Base-by-base conservation (phyloP, 2,888 invertebrate genomes). In the Ametastegia equiseti region DNA sequence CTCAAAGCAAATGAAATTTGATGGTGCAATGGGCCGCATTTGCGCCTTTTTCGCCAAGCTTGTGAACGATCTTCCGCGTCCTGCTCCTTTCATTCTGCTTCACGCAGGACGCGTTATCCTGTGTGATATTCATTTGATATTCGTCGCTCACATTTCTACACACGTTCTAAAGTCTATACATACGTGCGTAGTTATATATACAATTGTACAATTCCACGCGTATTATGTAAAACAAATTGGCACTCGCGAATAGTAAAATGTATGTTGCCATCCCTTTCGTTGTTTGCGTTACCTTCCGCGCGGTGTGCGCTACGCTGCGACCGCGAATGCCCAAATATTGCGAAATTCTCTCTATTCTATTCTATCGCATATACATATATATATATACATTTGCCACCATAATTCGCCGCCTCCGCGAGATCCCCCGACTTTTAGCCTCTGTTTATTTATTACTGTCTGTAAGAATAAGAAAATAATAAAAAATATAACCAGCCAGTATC, bases 191-290 rank as follows among this genome's bases (percentile, higher is more conserved):
- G n/a, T n/a, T n/a, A n/a, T n/a, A n/a, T n/a, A n/a, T n/a, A n/a
- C n/a, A n/a, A n/a, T n/a, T n/a, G 30, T 47, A 78, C 45, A 78
- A 78, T 39, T 78, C 36, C 15, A 23, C 78, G 50, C 36, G 33
- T 54, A 63, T 78, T 78, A 78, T 78, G 78, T 63, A 60, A 78
- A 78, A 78, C 78, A 60, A 78, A 78, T 78, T 78, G 78, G 27
- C 45, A 57, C 78, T 33, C 27, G 23, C 54, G 54, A 19, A 54
- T 54, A 11, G 54, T 23, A 23, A 54, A 23, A 54, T 23, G 54
- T 54, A 19, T 23, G 6, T 7, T 50, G 60, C 23, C 54, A 60
- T 63, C 11, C 45, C 30, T 78, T 54, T 67, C 36, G 23, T n/a
- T 39, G 65, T 19, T 36, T 67, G 39, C 19, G 15, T 19, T 67